Evolutionary conservation across 2,113 vertebrate genomes (phyloP).

Genomic region (Tragelaphus scriptus): DNA sequence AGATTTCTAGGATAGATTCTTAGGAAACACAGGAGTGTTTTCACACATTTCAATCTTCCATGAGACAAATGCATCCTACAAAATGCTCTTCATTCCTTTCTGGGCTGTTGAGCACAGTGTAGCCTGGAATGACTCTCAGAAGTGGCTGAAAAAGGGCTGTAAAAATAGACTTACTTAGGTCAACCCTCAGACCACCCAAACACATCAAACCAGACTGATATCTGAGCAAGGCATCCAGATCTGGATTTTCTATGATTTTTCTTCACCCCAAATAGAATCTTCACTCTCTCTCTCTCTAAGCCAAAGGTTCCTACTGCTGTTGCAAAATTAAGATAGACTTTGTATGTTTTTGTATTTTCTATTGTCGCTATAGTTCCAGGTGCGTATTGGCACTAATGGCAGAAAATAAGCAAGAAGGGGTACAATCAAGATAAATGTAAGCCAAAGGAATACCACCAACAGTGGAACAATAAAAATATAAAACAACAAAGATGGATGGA

Average conservation of each 20-base stretch:
- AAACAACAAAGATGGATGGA: not conserved
- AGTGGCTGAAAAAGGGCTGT: not conserved
- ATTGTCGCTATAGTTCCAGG: not conserved
- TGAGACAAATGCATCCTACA: not conserved
- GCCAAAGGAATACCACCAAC: not conserved
- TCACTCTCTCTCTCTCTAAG: no score
- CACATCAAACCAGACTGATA: accelerated
- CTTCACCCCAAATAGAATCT: not conserved
- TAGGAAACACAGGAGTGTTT: not conserved
- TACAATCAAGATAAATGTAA: not conserved
- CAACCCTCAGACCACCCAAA: not conserved
- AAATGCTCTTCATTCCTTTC: not conserved
- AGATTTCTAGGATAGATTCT: not conserved
- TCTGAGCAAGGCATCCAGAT: not conserved
- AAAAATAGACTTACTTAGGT: not conserved
- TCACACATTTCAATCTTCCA: not conserved
- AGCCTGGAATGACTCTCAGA: not conserved
- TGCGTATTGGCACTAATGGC: not conserved
- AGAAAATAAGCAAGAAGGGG: not conserved
- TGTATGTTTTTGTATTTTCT: not conserved
- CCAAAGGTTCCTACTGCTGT: accelerated
- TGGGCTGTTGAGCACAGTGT: not conserved
- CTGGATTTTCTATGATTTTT: not conserved
- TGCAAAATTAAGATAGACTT: not conserved
- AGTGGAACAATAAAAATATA: not conserved